Conservation (phyloP, 2,797 vertebrate species). For the Clarias fuscus region DNA sequence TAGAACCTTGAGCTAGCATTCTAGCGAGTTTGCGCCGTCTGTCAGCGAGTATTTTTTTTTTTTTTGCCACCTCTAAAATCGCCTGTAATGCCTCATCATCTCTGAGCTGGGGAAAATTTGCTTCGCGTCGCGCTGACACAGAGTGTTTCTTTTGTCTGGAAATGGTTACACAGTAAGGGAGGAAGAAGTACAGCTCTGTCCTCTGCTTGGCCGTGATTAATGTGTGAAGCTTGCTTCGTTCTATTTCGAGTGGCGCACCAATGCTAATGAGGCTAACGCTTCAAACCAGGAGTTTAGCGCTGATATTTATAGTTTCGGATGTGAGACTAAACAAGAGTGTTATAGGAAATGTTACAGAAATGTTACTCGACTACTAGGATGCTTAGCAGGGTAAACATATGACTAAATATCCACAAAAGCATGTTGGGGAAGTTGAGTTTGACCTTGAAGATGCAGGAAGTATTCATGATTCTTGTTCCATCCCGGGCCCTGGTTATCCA, state of each 20-base stretch:
- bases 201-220: neutral
- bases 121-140: neutral
- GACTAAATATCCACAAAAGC: no score
- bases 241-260: neutral
- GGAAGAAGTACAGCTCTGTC: neutral
- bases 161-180: neutral
- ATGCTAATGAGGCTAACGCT: neutral
- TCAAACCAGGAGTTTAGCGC: neutral
- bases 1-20: neutral
- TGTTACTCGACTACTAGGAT: neutral
- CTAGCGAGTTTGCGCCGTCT: neutral
- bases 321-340: no score
- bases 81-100: conserved; percentile 22
- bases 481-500: neutral
- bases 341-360: no score
- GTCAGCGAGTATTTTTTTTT: neutral
- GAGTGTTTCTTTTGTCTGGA: neutral
- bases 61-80: neutral
- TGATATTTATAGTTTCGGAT: no score
- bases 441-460: neutral
- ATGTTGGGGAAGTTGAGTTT: no score
- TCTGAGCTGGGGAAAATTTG: neutral
- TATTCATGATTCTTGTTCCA: neutral
- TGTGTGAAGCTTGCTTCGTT: neutral
- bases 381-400: neutral